Evolutionary conservation across 2,113 vertebrate genomes (phyloP).

Genomic region (Zosterops hypoxanthus): DNA sequence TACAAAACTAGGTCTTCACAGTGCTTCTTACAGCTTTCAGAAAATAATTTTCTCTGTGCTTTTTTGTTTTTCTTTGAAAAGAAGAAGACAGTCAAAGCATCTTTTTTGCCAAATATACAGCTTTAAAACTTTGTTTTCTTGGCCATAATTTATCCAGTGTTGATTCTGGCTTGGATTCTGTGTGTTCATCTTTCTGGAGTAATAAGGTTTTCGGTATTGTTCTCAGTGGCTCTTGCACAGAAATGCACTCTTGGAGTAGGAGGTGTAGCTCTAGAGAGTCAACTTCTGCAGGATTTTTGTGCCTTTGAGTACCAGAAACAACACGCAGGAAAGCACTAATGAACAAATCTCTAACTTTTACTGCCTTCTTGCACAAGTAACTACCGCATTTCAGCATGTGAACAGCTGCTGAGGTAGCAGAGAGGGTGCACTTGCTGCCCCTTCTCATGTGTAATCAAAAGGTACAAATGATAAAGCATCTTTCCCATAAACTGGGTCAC

Average conservation of each 20-base stretch:
- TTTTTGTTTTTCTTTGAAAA: background rate
- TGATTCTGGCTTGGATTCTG: slow-evolving; percentile 3
- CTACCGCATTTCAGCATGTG: background rate
- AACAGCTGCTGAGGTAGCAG: background rate
- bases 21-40: background rate
- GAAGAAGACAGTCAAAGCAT: background rate
- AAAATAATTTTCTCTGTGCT: background rate
- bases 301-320: background rate
- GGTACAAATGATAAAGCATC: background rate
- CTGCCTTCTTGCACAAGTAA: background rate
- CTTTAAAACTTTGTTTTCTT: background rate
- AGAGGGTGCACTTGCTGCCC: background rate
- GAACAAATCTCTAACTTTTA: background rate
- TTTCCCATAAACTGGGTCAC: background rate
- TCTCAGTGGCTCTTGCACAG: background rate
- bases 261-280: background rate
- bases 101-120: background rate
- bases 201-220: background rate
- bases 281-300: background rate
- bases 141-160: background rate
- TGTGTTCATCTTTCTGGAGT: background rate
- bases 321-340: background rate
- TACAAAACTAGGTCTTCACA: background rate
- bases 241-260: background rate
- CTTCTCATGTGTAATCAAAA: background rate